These are phyloP conservation scores for Smittia aterrima DNA, from an alignment of 2,888 invertebrate genomes.

Conservation along the genomic window DNA sequence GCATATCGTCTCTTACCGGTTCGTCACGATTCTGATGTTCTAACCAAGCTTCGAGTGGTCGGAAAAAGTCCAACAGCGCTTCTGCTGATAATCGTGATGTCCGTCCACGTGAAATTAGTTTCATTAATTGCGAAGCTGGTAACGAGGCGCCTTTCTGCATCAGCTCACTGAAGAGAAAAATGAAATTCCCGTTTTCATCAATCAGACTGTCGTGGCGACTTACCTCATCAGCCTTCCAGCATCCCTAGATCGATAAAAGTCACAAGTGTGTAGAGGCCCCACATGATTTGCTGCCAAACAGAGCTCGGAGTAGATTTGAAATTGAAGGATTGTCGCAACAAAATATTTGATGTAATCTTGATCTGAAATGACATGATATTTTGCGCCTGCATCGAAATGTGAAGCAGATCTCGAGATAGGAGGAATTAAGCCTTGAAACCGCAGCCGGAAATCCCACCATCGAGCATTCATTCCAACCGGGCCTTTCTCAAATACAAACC, in stretches of 20 bases:
- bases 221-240: constrained; percentile 76
- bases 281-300: constrained; percentile 70
- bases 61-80: constrained; percentile 77
- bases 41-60: constrained; percentile 76
- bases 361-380: constrained; percentile 78
- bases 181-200: background rate
- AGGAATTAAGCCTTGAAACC: constrained; percentile 73
- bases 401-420: constrained; percentile 66
- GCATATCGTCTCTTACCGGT: constrained; percentile 51
- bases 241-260: constrained; percentile 74
- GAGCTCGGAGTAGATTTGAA: constrained; percentile 78
- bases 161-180: constrained; percentile 59
- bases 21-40: constrained; percentile 71
- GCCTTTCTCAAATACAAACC: constrained; percentile 74
- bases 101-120: constrained; percentile 66
- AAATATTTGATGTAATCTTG: constrained; percentile 74
- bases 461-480: constrained; percentile 67
- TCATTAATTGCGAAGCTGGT: constrained; percentile 70
- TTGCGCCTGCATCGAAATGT: constrained; percentile 81
- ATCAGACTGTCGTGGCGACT: constrained; percentile 44
- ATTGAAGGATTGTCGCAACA: constrained; percentile 76
- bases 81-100: constrained; percentile 72
- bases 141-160: constrained; percentile 68
- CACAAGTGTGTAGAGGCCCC: constrained; percentile 76
- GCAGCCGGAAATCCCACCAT: constrained; percentile 74